Conservation (phyloP, 2,797 vertebrate genomes). For the Hipposideros larvatus region DNA sequence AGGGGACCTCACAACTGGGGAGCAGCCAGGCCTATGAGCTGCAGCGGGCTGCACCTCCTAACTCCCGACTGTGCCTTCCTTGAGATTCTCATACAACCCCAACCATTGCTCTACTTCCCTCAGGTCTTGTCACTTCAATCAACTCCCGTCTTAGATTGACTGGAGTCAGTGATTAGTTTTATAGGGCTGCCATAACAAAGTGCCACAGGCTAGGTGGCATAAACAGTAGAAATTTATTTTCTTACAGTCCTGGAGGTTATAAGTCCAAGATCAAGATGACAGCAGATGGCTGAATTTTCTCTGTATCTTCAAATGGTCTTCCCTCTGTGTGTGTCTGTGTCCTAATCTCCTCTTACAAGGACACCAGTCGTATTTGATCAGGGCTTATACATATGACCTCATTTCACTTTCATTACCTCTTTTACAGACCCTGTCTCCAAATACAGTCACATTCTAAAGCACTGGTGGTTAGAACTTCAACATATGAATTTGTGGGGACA, state of each 20-base stretch:
- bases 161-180: background rate
- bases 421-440: background rate
- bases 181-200: background rate
- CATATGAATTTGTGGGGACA: background rate
- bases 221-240: background rate
- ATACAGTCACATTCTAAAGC: background rate
- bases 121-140: background rate
- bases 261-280: background rate
- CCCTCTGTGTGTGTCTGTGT: background rate
- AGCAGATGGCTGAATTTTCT: background rate
- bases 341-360: background rate
- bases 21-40: background rate
- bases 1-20: background rate
- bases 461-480: background rate
- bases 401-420: background rate
- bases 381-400: background rate
- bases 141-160: background rate
- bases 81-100: background rate
- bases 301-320: background rate
- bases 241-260: background rate
- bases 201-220: no score
- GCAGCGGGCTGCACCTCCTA: fast-evolving
- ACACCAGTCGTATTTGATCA: background rate
- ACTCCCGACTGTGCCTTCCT: no score
- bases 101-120: background rate